Evolutionary conservation across 2,797 vertebrate species (phyloP).

Genomic region (Cirrhinus molitorella): DNA sequence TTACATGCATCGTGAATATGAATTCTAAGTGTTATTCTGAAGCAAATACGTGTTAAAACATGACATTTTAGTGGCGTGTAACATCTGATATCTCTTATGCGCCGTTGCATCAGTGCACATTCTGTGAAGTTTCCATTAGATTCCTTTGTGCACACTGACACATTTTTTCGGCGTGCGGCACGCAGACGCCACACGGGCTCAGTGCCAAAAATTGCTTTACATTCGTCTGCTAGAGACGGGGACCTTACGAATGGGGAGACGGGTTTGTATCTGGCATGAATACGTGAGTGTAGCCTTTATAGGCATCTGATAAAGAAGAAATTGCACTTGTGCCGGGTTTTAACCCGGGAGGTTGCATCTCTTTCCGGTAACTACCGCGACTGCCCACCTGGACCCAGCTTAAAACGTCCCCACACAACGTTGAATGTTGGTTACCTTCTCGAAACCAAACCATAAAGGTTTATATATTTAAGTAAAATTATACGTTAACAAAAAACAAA

Average conservation of each 20-base stretch:
- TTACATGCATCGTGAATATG: neutral
- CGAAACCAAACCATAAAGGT: neutral
- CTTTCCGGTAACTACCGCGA: neutral
- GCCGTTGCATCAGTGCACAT: conserved; percentile 57
- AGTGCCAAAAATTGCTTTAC: conserved; percentile 74
- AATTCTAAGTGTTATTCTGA: neutral
- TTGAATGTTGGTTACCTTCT: neutral
- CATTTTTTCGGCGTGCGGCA: conserved; percentile 69
- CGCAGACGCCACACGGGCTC: conserved; percentile 77
- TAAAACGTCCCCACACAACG: neutral
- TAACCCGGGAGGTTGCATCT: conserved; percentile 10
- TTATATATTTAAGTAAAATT: neutral
- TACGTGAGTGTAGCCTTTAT: neutral
- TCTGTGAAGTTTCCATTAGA: conserved; percentile 70
- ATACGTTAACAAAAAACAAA: neutral
- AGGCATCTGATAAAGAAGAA: neutral
- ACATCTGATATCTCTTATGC: neutral
- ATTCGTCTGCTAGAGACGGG: conserved; percentile 61
- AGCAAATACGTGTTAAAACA: neutral
- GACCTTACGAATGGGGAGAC: conserved; percentile 34
- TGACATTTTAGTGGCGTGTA: neutral
- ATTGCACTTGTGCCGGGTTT: conserved; percentile 9
- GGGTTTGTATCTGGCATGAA: neutral
- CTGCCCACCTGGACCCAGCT: conserved; percentile 23
- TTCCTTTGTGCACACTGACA: conserved; percentile 75